These are phyloP conservation scores for Anagrus nilaparvatae DNA, from an alignment of 1,140 invertebrate species.

Conservation along the genomic window DNA sequence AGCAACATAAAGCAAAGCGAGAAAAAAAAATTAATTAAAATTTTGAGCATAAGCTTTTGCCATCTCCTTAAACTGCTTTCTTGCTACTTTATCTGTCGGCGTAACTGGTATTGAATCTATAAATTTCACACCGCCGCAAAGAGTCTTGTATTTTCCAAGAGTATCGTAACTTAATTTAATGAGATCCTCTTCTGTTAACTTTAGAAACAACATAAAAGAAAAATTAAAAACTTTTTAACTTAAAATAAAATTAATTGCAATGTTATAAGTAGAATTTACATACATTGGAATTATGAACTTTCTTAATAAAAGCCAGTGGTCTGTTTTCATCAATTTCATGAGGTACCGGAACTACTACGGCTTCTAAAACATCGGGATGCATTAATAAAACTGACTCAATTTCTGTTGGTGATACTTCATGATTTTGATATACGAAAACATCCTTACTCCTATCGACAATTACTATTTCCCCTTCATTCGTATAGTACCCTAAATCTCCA, in stretches of 20 bases:
- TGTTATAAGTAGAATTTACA: too few species aligned
- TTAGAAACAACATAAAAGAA: neutral
- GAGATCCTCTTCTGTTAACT: constrained; percentile 25
- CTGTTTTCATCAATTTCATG: constrained; percentile 44
- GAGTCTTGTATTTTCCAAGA: constrained; percentile 18
- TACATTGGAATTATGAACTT: constrained; percentile 12
- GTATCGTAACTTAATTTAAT: constrained; percentile 16
- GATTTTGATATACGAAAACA: constrained; percentile 49
- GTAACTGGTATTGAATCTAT: too few species aligned
- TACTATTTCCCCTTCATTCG: constrained; percentile 40
- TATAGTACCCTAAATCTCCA: constrained; percentile 46
- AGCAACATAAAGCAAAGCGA: too few species aligned
- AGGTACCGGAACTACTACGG: constrained; percentile 49
- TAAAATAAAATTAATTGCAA: neutral
- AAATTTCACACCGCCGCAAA: too few species aligned
- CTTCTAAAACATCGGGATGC: constrained; percentile 47
- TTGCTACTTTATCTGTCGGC: too few species aligned
- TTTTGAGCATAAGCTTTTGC: too few species aligned
- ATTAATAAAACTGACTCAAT: constrained; percentile 47
- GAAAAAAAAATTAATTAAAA: too few species aligned
- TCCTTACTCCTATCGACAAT: constrained; percentile 50
- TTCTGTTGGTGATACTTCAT: constrained; percentile 48
- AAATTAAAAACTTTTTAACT: neutral
- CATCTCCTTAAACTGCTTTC: too few species aligned
- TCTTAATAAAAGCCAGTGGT: constrained; percentile 45